phyloP scores from a whole-genome alignment of 1,140 invertebrate species.

The Pygmarrhopalites habei region DNA sequence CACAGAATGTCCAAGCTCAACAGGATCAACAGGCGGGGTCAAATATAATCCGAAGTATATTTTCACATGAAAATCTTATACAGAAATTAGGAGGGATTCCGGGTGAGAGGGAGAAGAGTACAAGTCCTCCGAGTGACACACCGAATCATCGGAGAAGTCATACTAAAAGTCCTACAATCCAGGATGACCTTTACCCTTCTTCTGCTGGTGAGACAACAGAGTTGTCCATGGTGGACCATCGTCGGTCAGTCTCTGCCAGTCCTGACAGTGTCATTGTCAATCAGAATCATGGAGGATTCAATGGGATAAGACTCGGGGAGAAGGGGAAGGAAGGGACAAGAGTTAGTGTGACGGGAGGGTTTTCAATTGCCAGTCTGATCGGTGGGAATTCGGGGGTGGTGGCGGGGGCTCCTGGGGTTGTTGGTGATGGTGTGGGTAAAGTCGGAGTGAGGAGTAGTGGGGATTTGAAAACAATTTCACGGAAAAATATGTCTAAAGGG shows the following conservation, averaged over 20 bases:
- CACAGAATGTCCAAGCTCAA: neutral
- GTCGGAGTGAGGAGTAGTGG: neutral
- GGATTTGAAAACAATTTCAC: slow-evolving; percentile 1
- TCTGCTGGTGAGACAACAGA: no score
- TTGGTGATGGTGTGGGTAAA: neutral
- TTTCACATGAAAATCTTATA: slow-evolving; percentile 13
- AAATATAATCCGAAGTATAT: slow-evolving; percentile 13
- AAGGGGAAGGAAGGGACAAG: neutral
- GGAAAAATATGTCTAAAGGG: neutral
- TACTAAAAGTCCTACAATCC: neutral
- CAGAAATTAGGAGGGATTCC: slow-evolving; percentile 6
- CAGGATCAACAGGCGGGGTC: slow-evolving; percentile 1
- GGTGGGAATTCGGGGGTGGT: neutral
- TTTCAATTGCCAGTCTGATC: slow-evolving; percentile 36
- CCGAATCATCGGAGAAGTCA: neutral
- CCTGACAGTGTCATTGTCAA: no score
- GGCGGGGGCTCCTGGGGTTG: neutral
- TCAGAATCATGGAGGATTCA: no score
- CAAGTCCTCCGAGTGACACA: slow-evolving; percentile 1
- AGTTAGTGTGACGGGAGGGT: slow-evolving; percentile 9
- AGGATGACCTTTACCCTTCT: no score
- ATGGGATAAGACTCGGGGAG: neutral
- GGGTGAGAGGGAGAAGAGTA: neutral
- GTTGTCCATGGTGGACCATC: no score
- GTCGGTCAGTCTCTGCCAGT: neutral